Base-by-base conservation (phyloP, 2,797 vertebrate genomes). In the Betta splendens region DNA sequence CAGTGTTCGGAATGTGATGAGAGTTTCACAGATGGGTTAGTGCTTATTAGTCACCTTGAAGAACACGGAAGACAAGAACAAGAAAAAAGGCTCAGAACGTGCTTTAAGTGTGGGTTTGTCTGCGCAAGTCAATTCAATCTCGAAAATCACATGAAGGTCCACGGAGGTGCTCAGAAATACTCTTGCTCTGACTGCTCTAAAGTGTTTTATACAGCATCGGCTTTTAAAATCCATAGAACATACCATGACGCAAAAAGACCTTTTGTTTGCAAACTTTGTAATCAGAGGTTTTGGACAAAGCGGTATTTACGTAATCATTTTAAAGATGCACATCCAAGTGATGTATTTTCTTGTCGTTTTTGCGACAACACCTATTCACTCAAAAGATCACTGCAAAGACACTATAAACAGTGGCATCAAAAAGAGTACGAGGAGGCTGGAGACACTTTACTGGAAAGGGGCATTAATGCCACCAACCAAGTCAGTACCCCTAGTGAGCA, bases 41-140 rank as follows among this genome's bases (percentile, higher is more conserved):
- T 91, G 79, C 91, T 94, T 28, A 93, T 93, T 56, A 93, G 90
- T 79, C 93, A 94, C 73, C 88, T 94, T 17, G 92, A 94, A 72
- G 89, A 91, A 45, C 93, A 94, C 75, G 91, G 92, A 43, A 85
- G 91, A 49, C 68, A 89, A 50, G 91, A 92, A 38, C 89, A 88
- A 64, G 77, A 85, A 11, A 89, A 55, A 79, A 89, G 76, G 69
- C 55, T 45, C 15, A 78, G 69, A 39, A 80, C 51, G 13, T 93
- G 93, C 69, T 1, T 29, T 0, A 56, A 84, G 45, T 93, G 93
- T 77, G 85, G 83, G 1, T 76, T 69, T 29, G 56, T 69, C 11
- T 93, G 78, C 46, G 8, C 38, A 20, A 88, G 60, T 70, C 75
- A 37, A 68, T 61, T 4, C 57, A 28, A 75, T 35, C 83, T 93